Evolutionary conservation across 2,888 invertebrate genomes (phyloP).

Genomic region (Mycalesis mineus): DNA sequence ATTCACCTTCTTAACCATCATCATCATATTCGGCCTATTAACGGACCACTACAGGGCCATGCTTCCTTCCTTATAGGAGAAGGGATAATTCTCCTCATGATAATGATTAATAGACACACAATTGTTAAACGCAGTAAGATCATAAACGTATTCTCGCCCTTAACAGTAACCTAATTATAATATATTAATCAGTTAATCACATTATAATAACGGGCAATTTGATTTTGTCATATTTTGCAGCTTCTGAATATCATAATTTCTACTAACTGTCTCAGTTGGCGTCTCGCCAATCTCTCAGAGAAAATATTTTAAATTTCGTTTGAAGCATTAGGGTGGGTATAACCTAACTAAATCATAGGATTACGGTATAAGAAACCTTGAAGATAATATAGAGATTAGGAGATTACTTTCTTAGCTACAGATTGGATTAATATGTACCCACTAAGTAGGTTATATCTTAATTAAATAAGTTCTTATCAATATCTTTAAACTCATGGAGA

Average conservation of each 20-base stretch:
- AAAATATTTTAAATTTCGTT: constrained; percentile 28
- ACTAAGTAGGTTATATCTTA: background rate
- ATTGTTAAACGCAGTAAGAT: no score
- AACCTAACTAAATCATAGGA: constrained; percentile 20
- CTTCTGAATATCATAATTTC: constrained; percentile 18
- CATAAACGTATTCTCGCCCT: no score
- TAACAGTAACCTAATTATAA: no score
- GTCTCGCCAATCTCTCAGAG: constrained; percentile 22
- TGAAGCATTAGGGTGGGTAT: constrained; percentile 19
- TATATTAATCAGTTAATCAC: no score
- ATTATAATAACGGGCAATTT: background rate
- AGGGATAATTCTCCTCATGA: no score
- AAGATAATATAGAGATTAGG: constrained; percentile 3
- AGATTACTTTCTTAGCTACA: constrained; percentile 3
- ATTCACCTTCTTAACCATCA: no score
- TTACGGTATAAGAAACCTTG: constrained; percentile 15
- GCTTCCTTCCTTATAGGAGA: no score
- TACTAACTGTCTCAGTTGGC: constrained; percentile 25
- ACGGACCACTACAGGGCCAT: no score
- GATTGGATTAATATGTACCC: background rate
- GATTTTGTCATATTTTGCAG: constrained; percentile 20
- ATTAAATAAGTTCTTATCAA: background rate
- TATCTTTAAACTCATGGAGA: no score
- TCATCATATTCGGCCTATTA: no score
- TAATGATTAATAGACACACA: no score